phyloP scores from a whole-genome alignment of 2,113 vertebrate species.

The Corythornis vintsioides region DNA sequence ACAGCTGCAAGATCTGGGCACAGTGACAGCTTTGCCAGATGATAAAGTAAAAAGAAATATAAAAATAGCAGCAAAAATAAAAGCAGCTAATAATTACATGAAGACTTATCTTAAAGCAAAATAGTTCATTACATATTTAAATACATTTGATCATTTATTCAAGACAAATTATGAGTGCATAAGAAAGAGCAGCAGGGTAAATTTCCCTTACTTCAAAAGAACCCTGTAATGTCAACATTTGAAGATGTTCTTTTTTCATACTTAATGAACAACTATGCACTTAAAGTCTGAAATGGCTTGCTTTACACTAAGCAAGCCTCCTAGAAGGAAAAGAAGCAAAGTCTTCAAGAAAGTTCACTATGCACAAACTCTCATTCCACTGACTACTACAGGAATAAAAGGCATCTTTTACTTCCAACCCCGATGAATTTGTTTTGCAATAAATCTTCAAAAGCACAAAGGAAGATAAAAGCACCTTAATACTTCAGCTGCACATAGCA shows the following conservation, averaged over 20 bases:
- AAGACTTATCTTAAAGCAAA: not conserved
- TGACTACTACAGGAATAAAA: not conserved
- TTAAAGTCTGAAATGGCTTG: not conserved
- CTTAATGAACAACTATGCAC: not conserved
- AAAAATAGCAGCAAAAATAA: not conserved
- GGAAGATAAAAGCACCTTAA: not conserved
- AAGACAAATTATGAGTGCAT: not conserved
- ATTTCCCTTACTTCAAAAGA: not conserved
- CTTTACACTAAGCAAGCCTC: not conserved
- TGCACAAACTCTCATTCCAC: not conserved
- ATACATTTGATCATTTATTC: conserved; percentile 43
- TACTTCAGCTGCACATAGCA: fast-evolving
- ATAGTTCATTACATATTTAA: not conserved
- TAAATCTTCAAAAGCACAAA: not conserved
- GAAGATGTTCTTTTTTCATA: not conserved
- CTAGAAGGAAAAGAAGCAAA: not conserved
- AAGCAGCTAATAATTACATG: not conserved
- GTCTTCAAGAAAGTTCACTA: not conserved
- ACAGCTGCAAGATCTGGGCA: not conserved
- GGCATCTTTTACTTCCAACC: not conserved
- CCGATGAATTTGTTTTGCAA: not conserved
- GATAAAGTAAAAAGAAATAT: not conserved
- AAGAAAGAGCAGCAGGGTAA: not conserved
- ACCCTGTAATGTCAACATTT: not conserved
- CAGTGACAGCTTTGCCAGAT: not conserved